Base-by-base conservation (phyloP, 2,797 vertebrate genomes). In the Urophycis tenuis region DNA sequence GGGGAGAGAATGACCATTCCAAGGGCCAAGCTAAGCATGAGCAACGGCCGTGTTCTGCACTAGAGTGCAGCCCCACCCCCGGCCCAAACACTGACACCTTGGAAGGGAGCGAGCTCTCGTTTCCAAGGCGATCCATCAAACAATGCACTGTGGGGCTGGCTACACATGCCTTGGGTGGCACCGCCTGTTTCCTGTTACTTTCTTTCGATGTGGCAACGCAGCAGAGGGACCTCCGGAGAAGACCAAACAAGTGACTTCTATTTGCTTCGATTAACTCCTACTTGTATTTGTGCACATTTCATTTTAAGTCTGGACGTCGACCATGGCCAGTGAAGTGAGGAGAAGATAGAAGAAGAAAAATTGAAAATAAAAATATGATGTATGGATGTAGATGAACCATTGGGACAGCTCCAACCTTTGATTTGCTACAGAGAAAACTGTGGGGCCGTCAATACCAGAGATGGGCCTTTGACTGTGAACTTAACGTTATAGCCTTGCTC, bases 1-100 rank as follows among this genome's bases (percentile, higher is more conserved):
- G 81, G 41, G 10, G 93, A 94, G 74, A 92, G 91, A 81, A 89
- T 94, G 91, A 91, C 85, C 88, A 93, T 94, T 86, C 93, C 93
- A 32, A 86, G 93, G 71, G 93, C 92, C 84, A 94, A 94, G 85
- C 87, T 94, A 80, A 87, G 87, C 87, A 85, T 87, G 80, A 88
- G 87, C 81, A 92, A 90, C 41, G 81, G 88, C 77, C 89, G 90
- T 86, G 90, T 83, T 60, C 86, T 87, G 12, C 90, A 88, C 85
- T 94, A 93, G 83, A 31, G 39, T 29, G 60, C 71, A 30, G 17
- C 67, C 67, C 41, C 39, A 10, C 78, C 75, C 25, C 35, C 73
- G 39, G 30, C 22, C 60, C 60, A 67, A 29, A 67, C 60, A 30
- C 60, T 25, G 9, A 29, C 60, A 67, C 74, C 74, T 78, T 76